Base-by-base conservation (phyloP, 2,888 invertebrate genomes). In the Resseliella maxima region DNA sequence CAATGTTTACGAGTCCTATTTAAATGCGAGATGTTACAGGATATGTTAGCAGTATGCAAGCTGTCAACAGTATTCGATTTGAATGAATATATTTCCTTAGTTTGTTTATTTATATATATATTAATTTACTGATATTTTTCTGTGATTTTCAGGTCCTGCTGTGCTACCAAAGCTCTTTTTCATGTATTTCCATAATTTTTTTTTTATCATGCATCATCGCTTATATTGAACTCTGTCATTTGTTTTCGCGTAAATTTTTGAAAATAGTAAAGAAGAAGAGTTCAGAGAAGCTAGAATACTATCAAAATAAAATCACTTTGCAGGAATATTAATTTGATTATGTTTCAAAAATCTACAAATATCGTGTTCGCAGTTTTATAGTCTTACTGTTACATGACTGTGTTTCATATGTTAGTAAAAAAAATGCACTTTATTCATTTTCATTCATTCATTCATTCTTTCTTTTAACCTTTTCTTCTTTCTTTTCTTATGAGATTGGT, bases 11-110 rank as follows among this genome's bases (percentile, higher is more conserved):
- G 59, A 27, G 59, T 59, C 59, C 59, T 59, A 15, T 15, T 35
- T 72, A n/a, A 72, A 72, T 31, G 31, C 72, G 31, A 31, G 5
- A 21, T 72, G 72, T 31, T 72, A 72, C 31, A 72, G 31, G 72
- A 72, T 72, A 5, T 72, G 72, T 72, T 72, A 72, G 72, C 72
- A 72, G 72, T 72, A 31, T 72, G 72, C 72, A 72, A 72, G 31
- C 72, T 31, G 72, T 72, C 31, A 72, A 10, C 72, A 72, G 31
- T 15, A n/a, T 31, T 72, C 72, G 21, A 15, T 31, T 31, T 72
- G 15, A n/a, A 72, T 72, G 12, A 72, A 72, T 72, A 72, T 31
- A 72, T 72, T 72, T 31, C n/a, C 72, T 72, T 72, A 72, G 31
- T 72, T 72, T 72, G n/a, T 72, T 72, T 72, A 72, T 72, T 72